Evolutionary conservation across 2,888 invertebrate species (phyloP).

Genomic region (Uropetala carovei): DNA sequence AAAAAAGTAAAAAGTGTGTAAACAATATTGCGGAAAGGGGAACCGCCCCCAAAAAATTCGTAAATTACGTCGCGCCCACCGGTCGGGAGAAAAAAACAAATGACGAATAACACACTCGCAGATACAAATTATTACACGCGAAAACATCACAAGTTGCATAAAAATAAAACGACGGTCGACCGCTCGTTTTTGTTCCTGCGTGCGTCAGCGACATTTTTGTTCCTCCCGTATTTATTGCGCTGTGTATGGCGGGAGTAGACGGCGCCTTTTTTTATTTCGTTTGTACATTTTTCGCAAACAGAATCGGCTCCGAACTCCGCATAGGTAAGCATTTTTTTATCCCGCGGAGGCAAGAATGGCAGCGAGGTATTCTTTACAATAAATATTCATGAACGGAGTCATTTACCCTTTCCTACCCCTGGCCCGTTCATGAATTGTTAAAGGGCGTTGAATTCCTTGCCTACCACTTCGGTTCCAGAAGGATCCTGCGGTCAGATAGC

Average conservation of each 20-base stretch:
- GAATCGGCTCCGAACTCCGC: background rate
- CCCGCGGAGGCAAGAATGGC: background rate
- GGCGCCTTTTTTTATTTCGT: background rate
- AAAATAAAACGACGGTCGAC: background rate
- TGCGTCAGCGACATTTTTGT: background rate
- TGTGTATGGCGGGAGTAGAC: background rate
- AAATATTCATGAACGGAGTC: background rate
- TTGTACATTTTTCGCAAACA: background rate
- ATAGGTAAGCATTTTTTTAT: background rate
- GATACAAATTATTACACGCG: background rate
- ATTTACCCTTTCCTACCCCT: background rate
- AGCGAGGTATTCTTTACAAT: background rate
- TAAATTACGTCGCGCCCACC: background rate
- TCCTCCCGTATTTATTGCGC: background rate
- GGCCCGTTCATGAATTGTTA: conserved; percentile 7
- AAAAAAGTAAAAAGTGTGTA: background rate
- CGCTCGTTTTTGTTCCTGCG: background rate
- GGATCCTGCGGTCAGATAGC: background rate
- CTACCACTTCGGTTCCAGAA: background rate
- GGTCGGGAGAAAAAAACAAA: no score
- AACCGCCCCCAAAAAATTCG: background rate
- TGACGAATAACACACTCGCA: background rate
- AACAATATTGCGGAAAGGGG: background rate
- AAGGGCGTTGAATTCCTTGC: background rate
- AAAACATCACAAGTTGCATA: background rate